Evolutionary conservation across 2,113 vertebrate genomes (phyloP).

Genomic region (Nothocercus nigrocapillus): DNA sequence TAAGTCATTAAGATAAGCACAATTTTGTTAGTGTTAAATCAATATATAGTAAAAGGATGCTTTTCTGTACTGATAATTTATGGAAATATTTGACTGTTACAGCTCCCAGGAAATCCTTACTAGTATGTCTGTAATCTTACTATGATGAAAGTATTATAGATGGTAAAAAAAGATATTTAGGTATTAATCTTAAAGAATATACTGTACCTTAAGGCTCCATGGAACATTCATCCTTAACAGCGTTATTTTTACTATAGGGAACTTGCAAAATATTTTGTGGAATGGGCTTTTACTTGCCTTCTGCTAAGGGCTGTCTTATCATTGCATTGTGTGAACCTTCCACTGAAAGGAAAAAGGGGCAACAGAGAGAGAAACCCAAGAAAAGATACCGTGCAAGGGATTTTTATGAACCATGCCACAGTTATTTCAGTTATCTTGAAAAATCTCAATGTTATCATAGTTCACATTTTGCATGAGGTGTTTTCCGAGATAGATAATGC

Average conservation of each 20-base stretch:
- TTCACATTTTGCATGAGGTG: background rate
- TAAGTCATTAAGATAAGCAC: conserved; percentile 57
- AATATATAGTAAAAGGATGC: conserved; percentile 39
- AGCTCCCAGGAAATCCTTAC: conserved; percentile 50
- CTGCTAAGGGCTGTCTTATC: background rate
- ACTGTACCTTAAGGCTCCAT: conserved; percentile 27
- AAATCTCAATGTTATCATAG: background rate
- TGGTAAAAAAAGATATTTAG: conserved; percentile 38
- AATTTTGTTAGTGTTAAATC: conserved; percentile 51
- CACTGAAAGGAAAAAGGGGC: background rate
- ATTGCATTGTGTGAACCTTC: background rate
- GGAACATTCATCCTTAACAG: conserved; percentile 7
- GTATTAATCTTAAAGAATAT: conserved; percentile 31
- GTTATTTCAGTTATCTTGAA: background rate
- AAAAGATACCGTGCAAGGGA: background rate
- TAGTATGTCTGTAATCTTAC: background rate
- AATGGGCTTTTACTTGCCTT: background rate
- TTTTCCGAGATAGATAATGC: background rate
- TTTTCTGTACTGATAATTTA: conserved; percentile 47
- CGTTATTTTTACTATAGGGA: background rate
- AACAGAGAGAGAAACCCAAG: background rate
- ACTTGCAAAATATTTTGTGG: background rate
- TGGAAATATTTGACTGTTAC: conserved; percentile 41
- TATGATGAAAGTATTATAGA: conserved; percentile 23
- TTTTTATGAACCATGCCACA: background rate